Evolutionary conservation across 1,140 invertebrate genomes (phyloP), one percentile per base, ranked within the genome.

Genomic region (Euborellia annulipes): DNA sequence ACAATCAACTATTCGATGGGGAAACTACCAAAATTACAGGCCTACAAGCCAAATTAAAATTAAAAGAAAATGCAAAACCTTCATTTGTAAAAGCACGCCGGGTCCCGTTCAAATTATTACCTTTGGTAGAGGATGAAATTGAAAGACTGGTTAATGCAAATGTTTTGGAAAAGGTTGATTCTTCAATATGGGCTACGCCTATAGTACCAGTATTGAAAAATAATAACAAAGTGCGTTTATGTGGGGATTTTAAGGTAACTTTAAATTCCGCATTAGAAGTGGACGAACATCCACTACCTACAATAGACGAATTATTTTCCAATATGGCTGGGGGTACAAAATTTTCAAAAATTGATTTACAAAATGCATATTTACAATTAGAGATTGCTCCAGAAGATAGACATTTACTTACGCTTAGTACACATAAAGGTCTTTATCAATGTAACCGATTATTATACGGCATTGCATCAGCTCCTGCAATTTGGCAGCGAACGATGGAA

Each of bases 131-230:
- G 6, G 42, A 45, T 13, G 58, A 61, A 48, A 36, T 58, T 17
- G 41, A 56, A 30, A 47, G 56, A 38, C 50, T 61, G 38, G 50
- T 47, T 7, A 36, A 34, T 2, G 40, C 55, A 46, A 58, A 56
- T 14, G 54, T 65, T 40, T 52, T 68, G 4, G 41, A 52, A 43
- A 53, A 54, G 13, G 56, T 67, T 7, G 50, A 58, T 32, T 49
- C 57, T 45, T 55, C 57, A 6, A 54, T 61, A 41, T 69, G 63
- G 57, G 62, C 59, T 13, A 56, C 59, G 7, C 65, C 64, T 0
- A 53, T 70, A 3, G 64, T 68, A 0, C 54, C 58, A 3, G 57
- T 65, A 1, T 48, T 58, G 27, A 66, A 66, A 50, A 48, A 48
- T n/a, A 50, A 62, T 47, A 56, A 57, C 8, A 48, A 46, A 2